Percentiles rank a stretch among this genome's conserved stretches.
These are phyloP conservation scores for Antheraea mylitta DNA, from an alignment of 1,140 invertebrate genomes.

Conservation along the genomic window DNA sequence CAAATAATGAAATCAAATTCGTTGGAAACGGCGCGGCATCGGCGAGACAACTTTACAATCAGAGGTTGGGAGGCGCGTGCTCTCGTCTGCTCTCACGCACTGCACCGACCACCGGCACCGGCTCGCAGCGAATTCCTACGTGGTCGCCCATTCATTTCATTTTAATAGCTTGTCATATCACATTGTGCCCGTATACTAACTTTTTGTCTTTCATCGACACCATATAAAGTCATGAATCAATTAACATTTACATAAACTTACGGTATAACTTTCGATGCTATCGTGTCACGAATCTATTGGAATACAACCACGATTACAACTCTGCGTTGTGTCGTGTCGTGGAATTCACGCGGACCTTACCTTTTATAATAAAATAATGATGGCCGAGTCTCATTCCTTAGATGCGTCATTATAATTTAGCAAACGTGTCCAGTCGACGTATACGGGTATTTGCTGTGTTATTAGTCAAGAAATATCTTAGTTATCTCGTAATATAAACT, in stretches of 20 bases:
- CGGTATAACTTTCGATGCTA: slow-evolving; percentile 27
- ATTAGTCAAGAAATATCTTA: slow-evolving; percentile 41
- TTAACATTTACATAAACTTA: slow-evolving; percentile 50
- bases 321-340: slow-evolving; percentile 31
- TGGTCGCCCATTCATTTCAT: slow-evolving; percentile 44
- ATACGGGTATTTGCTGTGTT: slow-evolving; percentile 22
- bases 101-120: slow-evolving; percentile 9
- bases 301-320: slow-evolving; percentile 30
- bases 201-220: slow-evolving; percentile 40
- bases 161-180: slow-evolving; percentile 60
- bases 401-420: slow-evolving; percentile 43
- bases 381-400: slow-evolving; percentile 34
- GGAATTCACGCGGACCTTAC: slow-evolving; percentile 20
- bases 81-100: slow-evolving; percentile 19
- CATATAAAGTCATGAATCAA: slow-evolving; percentile 52
- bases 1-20: slow-evolving; percentile 18
- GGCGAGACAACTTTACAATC: slow-evolving; percentile 15
- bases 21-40: slow-evolving; percentile 7
- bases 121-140: slow-evolving; percentile 27
- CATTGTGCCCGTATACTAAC: slow-evolving; percentile 44
- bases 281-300: slow-evolving; percentile 52
- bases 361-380: slow-evolving; percentile 38
- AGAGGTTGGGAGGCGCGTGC: slow-evolving; percentile 24
- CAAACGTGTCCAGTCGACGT: slow-evolving; percentile 37
- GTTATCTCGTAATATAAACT: slow-evolving; percentile 43